These are phyloP conservation scores for Macrosoma leucophasiata DNA, from an alignment of 2,888 invertebrate species.

Conservation along the genomic window DNA sequence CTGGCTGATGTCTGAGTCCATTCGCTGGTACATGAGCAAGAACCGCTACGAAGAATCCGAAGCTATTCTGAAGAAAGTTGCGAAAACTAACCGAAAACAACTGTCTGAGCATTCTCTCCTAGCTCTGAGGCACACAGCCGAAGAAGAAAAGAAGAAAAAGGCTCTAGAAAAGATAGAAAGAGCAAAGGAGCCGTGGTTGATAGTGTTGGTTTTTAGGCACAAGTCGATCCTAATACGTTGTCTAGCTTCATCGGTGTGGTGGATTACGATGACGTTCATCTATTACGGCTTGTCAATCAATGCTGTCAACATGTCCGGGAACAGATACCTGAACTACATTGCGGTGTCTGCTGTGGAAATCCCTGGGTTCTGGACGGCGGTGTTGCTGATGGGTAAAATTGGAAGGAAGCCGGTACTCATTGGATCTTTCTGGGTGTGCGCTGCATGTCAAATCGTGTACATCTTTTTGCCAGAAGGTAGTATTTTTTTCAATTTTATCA, in stretches of 20 bases:
- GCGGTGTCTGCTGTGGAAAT: constrained; percentile 77
- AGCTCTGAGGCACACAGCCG: constrained; percentile 34
- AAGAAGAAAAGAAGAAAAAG: constrained; percentile 35
- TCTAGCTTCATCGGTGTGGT: constrained; percentile 78
- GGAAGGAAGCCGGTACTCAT: constrained; percentile 48
- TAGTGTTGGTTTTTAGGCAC: constrained; percentile 43
- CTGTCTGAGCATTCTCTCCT: constrained; percentile 44
- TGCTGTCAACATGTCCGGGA: constrained; percentile 79
- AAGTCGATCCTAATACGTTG: constrained; percentile 41
- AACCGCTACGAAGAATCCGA: constrained; percentile 79
- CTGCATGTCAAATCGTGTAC: constrained; percentile 27
- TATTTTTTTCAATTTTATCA: too few relatives aligned
- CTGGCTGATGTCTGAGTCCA: constrained; percentile 81
- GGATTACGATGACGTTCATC: constrained; percentile 82
- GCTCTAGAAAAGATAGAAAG: constrained; percentile 28
- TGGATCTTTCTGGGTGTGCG: constrained; percentile 27
- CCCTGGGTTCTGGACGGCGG: constrained; percentile 77
- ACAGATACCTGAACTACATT: constrained; percentile 81
- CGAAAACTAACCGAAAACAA: constrained; percentile 71
- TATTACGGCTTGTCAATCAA: constrained; percentile 84
- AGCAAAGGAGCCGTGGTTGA: constrained; percentile 43
- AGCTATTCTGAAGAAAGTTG: constrained; percentile 75
- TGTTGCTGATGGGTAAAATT: constrained; percentile 67
- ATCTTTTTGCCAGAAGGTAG: constrained; percentile 25
- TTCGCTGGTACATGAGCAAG: constrained; percentile 85